phyloP scores from a whole-genome alignment of 2,113 vertebrate genomes.

The Phalacrocorax carbo region DNA sequence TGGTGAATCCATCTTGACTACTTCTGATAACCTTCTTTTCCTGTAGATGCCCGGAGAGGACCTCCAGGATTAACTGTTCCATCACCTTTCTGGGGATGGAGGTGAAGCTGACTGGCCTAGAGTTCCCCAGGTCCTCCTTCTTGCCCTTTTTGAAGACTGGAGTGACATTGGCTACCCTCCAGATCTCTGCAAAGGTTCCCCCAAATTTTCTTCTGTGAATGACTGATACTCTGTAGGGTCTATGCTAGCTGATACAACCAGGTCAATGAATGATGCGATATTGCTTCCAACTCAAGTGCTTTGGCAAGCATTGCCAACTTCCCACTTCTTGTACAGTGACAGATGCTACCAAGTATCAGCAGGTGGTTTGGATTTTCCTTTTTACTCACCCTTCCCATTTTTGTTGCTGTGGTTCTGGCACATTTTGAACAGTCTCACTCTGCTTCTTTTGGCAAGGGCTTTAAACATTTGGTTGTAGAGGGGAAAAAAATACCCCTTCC shows the following conservation, averaged over 20 bases:
- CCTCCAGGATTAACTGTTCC: too few species aligned
- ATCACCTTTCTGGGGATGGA: too few species aligned
- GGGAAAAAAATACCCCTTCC: background rate
- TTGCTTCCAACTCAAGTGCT: background rate
- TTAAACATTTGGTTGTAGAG: conserved; percentile 16
- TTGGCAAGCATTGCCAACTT: background rate
- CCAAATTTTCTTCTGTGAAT: background rate
- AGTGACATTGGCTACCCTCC: too few species aligned
- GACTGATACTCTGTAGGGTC: background rate
- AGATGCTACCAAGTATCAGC: conserved; percentile 45
- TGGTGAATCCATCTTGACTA: too few species aligned
- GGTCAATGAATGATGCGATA: background rate
- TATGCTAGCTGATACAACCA: background rate
- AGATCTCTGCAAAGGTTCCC: background rate
- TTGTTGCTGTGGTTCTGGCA: conserved; percentile 18
- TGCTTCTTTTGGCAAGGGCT: conserved; percentile 22
- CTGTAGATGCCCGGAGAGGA: too few species aligned
- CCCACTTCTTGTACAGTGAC: conserved; percentile 4
- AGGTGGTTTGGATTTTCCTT: conserved; percentile 49
- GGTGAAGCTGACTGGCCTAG: too few species aligned
- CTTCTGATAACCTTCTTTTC: too few species aligned
- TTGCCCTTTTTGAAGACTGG: too few species aligned
- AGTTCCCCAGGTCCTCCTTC: too few species aligned
- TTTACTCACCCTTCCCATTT: conserved; percentile 7
- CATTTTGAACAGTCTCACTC: conserved; percentile 13